A percentile compares a stretch with the other conserved stretches of the same genome.
Conservation (phyloP, 1,140 invertebrate genomes). For the Scylla paramamosain region DNA sequence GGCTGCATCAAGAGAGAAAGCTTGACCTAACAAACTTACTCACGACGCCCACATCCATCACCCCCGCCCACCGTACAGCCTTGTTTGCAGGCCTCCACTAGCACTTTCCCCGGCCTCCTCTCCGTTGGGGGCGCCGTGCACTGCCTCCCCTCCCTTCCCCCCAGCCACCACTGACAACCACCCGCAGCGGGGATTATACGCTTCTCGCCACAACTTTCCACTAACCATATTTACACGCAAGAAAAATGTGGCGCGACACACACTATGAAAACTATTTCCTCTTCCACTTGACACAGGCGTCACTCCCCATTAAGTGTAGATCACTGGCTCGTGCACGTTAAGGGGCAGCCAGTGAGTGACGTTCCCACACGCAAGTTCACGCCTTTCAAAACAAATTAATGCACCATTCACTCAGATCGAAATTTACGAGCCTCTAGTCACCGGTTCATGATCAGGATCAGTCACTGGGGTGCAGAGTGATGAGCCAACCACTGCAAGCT, state of each 20-base stretch:
- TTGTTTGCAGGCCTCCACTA: background rate
- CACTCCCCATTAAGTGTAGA: background rate
- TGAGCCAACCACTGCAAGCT: no score
- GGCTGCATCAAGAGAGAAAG: background rate
- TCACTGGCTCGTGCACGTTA: background rate
- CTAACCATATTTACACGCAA: background rate
- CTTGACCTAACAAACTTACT: background rate
- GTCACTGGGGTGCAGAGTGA: no score
- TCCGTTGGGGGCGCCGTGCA: background rate
- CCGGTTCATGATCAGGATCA: background rate
- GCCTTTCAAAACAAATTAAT: slow-evolving; percentile 16
- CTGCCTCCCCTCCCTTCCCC: background rate
- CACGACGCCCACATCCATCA: slow-evolving; percentile 10
- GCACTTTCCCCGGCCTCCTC: background rate
- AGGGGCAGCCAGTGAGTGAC: background rate
- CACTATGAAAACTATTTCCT: background rate
- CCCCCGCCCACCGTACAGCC: background rate
- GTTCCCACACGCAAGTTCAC: background rate
- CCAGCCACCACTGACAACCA: background rate
- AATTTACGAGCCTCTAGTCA: background rate
- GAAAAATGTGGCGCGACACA: background rate
- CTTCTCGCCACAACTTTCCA: background rate
- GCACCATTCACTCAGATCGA: background rate
- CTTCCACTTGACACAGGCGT: background rate
- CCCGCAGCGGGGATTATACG: background rate